Base-by-base conservation (phyloP, 2,888 invertebrate genomes). In the Orchesella flavescens region DNA sequence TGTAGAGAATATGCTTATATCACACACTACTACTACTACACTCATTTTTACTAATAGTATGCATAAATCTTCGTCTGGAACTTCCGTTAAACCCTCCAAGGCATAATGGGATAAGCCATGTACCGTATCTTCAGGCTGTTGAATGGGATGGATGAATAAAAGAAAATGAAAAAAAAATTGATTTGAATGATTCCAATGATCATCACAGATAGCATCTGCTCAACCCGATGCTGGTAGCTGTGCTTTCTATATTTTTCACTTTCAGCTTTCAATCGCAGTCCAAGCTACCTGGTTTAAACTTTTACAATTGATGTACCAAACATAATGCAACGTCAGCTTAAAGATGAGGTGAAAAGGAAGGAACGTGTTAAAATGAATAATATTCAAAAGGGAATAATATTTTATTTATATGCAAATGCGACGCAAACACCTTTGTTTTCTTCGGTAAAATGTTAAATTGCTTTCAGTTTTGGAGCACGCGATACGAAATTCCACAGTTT, bases 21-120 rank as follows among this genome's bases (percentile, higher is more conserved):
- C n/a, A n/a, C n/a, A n/a, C n/a, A n/a, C n/a, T n/a, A n/a, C n/a
- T n/a, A n/a, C n/a, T n/a, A n/a, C n/a, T n/a, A 34, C 34, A 34
- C 34, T 34, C 34, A 34, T 34, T 34, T 34, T 7, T 34, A 34
- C 34, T 34, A 34, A 69, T 69, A 12, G 68, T 57, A 59, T 63
- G 59, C 19, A 71, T 78, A 78, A 78, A 78, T 78, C 78, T 78
- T 78, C 46, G 59, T 61, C 24, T 49, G 63, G 78, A 78, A 71
- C 63, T 78, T 78, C 78, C 78, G 78, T 78, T 78, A 78, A 61
- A 78, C 61, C 78, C 78, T 78, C 53, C 21, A 53, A 78, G 78
- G 78, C 78, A 71, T 71, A 71, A 19, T 12, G 17, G 15, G 34
- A 44, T 46, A 55, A 34, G 24, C 21, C 75, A 65, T 49, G 19